Evolutionary conservation across 2,888 invertebrate species (phyloP), one percentile per base, ranked within the genome.

Genomic region (Thecocarcelia acutangulata): DNA sequence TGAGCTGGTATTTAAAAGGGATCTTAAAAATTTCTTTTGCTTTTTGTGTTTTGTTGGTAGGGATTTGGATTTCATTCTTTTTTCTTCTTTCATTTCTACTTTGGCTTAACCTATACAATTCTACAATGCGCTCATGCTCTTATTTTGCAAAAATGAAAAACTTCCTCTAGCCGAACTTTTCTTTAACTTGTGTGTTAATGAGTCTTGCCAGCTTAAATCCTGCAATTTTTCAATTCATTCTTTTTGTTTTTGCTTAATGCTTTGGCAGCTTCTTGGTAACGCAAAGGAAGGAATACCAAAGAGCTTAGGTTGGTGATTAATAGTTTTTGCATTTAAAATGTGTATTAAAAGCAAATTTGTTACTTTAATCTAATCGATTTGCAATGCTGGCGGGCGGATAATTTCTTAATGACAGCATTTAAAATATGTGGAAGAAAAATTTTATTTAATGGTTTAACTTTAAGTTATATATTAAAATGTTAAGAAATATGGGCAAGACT

Each of bases 301-400:
- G 56, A 82, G 74, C 74, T 82, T 78, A 74, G 59, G 52, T 33
- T 46, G 58, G 69, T 82, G 82, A 82, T 82, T 78, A 82, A 82
- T 82, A 82, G 82, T 82, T 78, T 72, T 37, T 52, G 58, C 52
- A 6, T 78, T 78, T 58, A 44, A 72, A 72, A 52, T 58, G 70
- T 58, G 37, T 64, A 59, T 64, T 70, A 78, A 72, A 72, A 58
- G 21, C 46, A 72, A 59, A 78, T 78, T 72, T 72, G 58, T 72
- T 24, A 50, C 37, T 59, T 58, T 58, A 75, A 66, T 58, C 58
- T 42, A 76, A 76, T 76, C 68, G 68, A 61, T 68, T 61, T 76
- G 33, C 58, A 61, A 59, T 44, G 46, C 33, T 9, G 44, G 17
- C 21, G 37, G 44, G 17, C 21, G 37, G 52, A 24, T 40, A 56